Conservation (phyloP, 23 tunicate species). For the Styela plicata region DNA sequence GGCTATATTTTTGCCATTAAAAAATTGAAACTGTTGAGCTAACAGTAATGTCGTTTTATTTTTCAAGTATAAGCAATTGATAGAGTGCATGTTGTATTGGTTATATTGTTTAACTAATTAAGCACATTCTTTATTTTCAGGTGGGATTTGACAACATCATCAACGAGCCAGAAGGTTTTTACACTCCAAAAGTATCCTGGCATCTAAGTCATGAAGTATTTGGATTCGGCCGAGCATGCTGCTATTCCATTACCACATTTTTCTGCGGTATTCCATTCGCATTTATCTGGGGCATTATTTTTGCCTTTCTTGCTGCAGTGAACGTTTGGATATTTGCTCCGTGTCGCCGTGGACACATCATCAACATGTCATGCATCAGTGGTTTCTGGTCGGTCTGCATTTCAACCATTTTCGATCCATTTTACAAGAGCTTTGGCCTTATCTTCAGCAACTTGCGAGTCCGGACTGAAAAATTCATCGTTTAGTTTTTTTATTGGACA, state of each 20-base stretch:
- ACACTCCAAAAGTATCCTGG: slow-evolving; percentile 89
- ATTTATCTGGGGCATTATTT: slow-evolving; percentile 87
- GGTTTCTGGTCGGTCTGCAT: slow-evolving; percentile 60
- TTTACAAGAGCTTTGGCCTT: slow-evolving; percentile 67
- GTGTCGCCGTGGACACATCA: slow-evolving; percentile 49
- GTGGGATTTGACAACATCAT: slow-evolving; percentile 82
- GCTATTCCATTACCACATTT: slow-evolving; percentile 58
- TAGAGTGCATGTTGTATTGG: too few relatives aligned
- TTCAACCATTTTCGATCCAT: slow-evolving; percentile 61
- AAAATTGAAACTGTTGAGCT: too few relatives aligned
- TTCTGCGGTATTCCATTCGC: slow-evolving; percentile 83
- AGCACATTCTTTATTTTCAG: slow-evolving; percentile 36
- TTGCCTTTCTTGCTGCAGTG: slow-evolving; percentile 68
- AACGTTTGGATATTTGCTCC: slow-evolving; percentile 86
- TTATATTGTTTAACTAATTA: too few relatives aligned
- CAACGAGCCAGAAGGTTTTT: slow-evolving; percentile 91
- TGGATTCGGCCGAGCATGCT: slow-evolving; percentile 81
- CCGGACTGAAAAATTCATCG: slow-evolving; percentile 61
- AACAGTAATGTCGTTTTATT: too few relatives aligned
- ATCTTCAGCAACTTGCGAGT: slow-evolving; percentile 59
- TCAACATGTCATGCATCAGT: slow-evolving; percentile 65
- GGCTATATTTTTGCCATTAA: too few relatives aligned
- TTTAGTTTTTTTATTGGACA: slow-evolving; percentile 23
- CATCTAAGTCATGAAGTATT: slow-evolving; percentile 83
- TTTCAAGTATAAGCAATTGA: too few relatives aligned